Percentiles rank a stretch among this genome's conserved stretches.
Evolutionary conservation across 2,113 vertebrate species (phyloP).

Genomic region (Gopherus evgoodei): DNA sequence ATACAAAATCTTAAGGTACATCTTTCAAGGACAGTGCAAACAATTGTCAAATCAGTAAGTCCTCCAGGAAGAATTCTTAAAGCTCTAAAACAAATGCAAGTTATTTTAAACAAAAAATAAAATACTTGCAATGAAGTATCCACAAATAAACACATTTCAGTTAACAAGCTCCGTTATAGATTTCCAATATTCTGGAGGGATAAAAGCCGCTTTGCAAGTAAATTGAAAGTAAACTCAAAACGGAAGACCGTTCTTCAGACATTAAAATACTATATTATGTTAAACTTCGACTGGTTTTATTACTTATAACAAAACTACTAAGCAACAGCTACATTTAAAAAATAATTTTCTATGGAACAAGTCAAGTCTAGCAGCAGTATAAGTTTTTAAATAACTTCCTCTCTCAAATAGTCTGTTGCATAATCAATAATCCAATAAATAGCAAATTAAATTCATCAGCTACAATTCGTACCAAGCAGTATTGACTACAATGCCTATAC

Average conservation of each 20-base stretch:
- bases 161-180: neutral
- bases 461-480: neutral
- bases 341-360: neutral
- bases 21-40: neutral
- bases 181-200: neutral
- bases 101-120: neutral
- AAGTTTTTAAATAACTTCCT: conserved; percentile 45
- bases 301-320: conserved; percentile 43
- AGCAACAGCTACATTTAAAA: conserved; percentile 37
- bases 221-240: neutral
- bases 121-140: neutral
- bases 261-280: neutral
- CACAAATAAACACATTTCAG: neutral
- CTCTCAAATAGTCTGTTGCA: conserved; percentile 36
- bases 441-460: conserved; percentile 60
- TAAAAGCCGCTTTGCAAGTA: neutral
- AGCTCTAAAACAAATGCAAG: accelerated
- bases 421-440: conserved; percentile 60
- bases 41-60: neutral
- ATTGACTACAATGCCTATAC: neutral
- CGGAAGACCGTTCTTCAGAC: neutral
- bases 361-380: neutral
- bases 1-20: neutral
- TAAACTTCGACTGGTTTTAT: conserved; percentile 21
- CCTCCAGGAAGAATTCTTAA: neutral